Evolutionary conservation across 1,140 invertebrate genomes (phyloP), one percentile per base, ranked within the genome.

Genomic region (Drosophila littoralis): DNA sequence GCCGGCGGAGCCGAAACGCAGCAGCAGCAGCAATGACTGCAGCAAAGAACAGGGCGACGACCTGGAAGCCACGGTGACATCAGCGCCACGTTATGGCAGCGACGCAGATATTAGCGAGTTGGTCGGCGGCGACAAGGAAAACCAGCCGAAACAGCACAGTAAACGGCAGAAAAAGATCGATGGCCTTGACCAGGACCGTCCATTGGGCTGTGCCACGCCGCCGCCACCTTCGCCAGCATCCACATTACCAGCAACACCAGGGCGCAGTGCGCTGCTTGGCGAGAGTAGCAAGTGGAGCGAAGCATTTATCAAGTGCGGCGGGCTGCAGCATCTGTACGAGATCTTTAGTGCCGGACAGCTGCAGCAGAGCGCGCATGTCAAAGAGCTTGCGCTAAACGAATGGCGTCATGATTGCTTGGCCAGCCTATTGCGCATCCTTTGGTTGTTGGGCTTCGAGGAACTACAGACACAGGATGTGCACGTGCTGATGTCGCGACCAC

Each of bases 331-430:
- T 92, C 93, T 98, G 1, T 98, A 98, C 92, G 96, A 97, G 91
- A 98, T 98, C 66, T 98, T 99, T 92, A 96, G 97, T 94, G 97
- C 96, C 17, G 97, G 95, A 51, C 94, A 95, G 7, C 77, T 96
- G 70, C 95, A 96, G 92, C 86, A 92, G 33, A 93, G 94, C 60
- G 93, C 94, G 13, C 94, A 95, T 68, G 72, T 84, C 13, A 79
- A 88, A 46, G 95, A 94, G 51, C 94, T 96, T 63, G 83, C 82
- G 0, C 94, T 96, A 45, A 96, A 95, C 77, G 96, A 98, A 93
- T 98, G 98, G 98, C 96, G 97, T 60, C 97, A 98, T 92, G 98
- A 99, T 86, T 98, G 97, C 91, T 93, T 98, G 8, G 97, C 97
- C 1, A 96, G 96, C 78, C 92, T 99, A 9, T 90, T 98, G 12